Conservation (phyloP, 2,888 invertebrate genomes). For the Cryptocheilus praepositus region DNA sequence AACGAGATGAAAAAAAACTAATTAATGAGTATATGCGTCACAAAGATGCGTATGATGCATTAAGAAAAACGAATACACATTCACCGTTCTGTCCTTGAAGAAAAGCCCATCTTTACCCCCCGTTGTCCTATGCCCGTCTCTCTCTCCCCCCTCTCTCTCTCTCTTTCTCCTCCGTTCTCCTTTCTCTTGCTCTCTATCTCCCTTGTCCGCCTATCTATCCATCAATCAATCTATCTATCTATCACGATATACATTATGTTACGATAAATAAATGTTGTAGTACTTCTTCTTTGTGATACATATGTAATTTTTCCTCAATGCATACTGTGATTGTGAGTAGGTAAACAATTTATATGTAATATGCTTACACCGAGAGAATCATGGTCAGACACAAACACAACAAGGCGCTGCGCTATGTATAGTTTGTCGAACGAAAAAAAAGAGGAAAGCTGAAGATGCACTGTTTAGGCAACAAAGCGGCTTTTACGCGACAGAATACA, state of each 20-base stretch:
- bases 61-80: slow-evolving; percentile 25
- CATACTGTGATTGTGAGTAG: slow-evolving; percentile 56
- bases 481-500: not conserved
- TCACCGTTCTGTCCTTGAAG: slow-evolving; percentile 37
- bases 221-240: slow-evolving; percentile 36
- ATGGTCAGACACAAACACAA: slow-evolving; percentile 42
- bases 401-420: not conserved
- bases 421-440: not conserved
- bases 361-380: slow-evolving; percentile 31
- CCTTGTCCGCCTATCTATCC: not conserved
- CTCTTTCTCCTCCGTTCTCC: not conserved
- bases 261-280: slow-evolving; percentile 72
- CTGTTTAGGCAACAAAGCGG: not conserved
- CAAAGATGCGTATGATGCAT: slow-evolving; percentile 30
- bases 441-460: not conserved
- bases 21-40: slow-evolving; percentile 40
- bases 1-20: slow-evolving; percentile 26
- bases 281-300: slow-evolving; percentile 72
- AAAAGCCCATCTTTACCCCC: slow-evolving; percentile 37
- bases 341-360: slow-evolving; percentile 37
- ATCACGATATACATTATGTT: slow-evolving; percentile 64
- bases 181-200: slow-evolving; percentile 16
- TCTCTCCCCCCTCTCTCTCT: slow-evolving; percentile 14
- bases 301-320: slow-evolving; percentile 54
- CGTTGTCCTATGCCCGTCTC: slow-evolving; percentile 1